Base-by-base conservation (phyloP, 2,797 vertebrate genomes). In the Cyprinodon diabolis region DNA sequence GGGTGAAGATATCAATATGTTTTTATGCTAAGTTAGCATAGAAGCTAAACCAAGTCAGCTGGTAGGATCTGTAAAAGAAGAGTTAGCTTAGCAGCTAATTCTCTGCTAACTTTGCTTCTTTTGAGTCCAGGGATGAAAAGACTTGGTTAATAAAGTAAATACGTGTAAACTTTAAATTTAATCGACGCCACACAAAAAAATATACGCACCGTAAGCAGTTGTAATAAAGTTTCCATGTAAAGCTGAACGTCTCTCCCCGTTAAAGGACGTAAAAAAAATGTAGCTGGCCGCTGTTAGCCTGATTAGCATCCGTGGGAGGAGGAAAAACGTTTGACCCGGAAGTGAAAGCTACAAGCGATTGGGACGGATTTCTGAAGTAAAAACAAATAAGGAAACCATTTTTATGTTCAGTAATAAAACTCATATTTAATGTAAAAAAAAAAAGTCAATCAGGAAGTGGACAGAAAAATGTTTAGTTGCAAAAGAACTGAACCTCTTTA, bases 401-500 rank as follows among this genome's bases (percentile, higher is more conserved):
- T 12, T 8, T 40, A n/a, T 43, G 14, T 49, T 45, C 12, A 47
- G 30, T 6, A 37, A 4, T 37, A n/a, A 47, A 63, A 14, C 1
- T 3, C 9, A 15, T n/a, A 1, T 23, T 0, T 4, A 6, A n/a
- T 49, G 37, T 8, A n/a, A 30, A 30, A 30, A 30, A 30, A 30
- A 30, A 54, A 15, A 63, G 19, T 63, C 19, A 63, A 56, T 17
- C n/a, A 47, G 17, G 3, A 45, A 49, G 49, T 0, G 67, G 7
- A 90, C 56, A 85, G 17, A 81, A 56, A 85, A 63, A 87, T 86
- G 40, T 88, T 67, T 84, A 84, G 76, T 88, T 92, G 91, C 89
- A 91, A 93, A 94, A 93, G 84, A 93, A 93, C 86, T 89, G 87
- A 93, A 93, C 91, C 90, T 93, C 81, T 94, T 94, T 94, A 93